Conservation (phyloP, 2,888 invertebrate genomes). For the Mactromeris polynyma region DNA sequence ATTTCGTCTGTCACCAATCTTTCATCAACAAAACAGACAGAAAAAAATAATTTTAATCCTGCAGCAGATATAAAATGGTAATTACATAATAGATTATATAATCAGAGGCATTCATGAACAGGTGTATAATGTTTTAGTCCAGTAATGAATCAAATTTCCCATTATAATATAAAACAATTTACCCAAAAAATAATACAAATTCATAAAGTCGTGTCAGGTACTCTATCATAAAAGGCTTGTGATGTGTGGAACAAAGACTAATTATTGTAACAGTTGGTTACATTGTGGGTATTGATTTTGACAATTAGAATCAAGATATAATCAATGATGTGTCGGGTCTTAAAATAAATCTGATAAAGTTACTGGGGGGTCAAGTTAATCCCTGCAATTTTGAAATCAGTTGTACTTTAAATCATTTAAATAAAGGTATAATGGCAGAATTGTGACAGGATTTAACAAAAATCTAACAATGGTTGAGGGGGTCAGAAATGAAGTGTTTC, state of each 20-base stretch:
- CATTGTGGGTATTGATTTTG: slow-evolving; percentile 43
- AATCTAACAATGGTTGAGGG: not conserved
- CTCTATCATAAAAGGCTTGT: slow-evolving; percentile 8
- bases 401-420: not conserved
- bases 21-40: not conserved
- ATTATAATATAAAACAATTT: slow-evolving; percentile 1
- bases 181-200: not conserved
- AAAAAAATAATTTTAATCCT: not conserved
- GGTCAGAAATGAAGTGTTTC: no score
- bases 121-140: not conserved
- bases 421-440: not conserved
- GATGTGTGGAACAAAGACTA: slow-evolving; percentile 34
- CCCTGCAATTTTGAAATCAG: not conserved
- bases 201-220: not conserved
- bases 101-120: not conserved
- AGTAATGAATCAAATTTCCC: not conserved
- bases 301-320: slow-evolving; percentile 9
- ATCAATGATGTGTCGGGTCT: not conserved
- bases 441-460: not conserved
- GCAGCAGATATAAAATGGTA: not conserved
- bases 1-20: slow-evolving; percentile 1
- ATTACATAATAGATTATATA: slow-evolving; percentile 9
- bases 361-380: not conserved
- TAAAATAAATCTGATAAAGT: not conserved
- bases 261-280: slow-evolving; percentile 29